phyloP scores from a whole-genome alignment of 2,797 vertebrate species.

The Ctenopoma multispine region DNA sequence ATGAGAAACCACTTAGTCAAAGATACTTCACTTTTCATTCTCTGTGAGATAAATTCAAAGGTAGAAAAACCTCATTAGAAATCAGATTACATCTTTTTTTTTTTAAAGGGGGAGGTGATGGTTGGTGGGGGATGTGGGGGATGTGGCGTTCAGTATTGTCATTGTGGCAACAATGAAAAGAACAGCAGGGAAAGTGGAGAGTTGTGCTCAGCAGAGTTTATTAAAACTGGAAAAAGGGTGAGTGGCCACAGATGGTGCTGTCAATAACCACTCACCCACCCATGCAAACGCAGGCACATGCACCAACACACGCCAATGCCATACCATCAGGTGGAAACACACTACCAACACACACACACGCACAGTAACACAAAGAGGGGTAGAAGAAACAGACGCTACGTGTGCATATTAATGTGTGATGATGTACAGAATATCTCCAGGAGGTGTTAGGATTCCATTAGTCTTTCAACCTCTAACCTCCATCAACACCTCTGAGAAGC shows the following conservation, averaged over 20 bases:
- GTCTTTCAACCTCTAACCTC: constrained; percentile 48
- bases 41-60: constrained; percentile 25
- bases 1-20: neutral
- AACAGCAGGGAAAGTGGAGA: constrained; percentile 69
- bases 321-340: constrained; percentile 40
- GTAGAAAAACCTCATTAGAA: constrained; percentile 1
- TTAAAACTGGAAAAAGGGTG: constrained; percentile 77
- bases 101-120: constrained; percentile 1
- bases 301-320: constrained; percentile 52
- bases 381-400: constrained; percentile 65
- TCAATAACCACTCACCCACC: constrained; percentile 80
- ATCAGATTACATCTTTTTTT: neutral
- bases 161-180: constrained; percentile 70
- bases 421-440: constrained; percentile 39
- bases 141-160: constrained; percentile 26
- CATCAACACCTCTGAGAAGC: constrained; percentile 54
- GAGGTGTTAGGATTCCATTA: constrained; percentile 57
- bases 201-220: constrained; percentile 74
- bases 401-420: constrained; percentile 52
- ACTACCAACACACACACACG: constrained; percentile 29
- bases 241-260: constrained; percentile 80
- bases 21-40: too few species aligned
- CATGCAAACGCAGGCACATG: constrained; percentile 47
- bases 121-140: constrained; percentile 20
- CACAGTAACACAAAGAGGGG: constrained; percentile 27